Evolutionary conservation across 1,140 invertebrate species (phyloP).

Genomic region (Drosophila grimshawi): DNA sequence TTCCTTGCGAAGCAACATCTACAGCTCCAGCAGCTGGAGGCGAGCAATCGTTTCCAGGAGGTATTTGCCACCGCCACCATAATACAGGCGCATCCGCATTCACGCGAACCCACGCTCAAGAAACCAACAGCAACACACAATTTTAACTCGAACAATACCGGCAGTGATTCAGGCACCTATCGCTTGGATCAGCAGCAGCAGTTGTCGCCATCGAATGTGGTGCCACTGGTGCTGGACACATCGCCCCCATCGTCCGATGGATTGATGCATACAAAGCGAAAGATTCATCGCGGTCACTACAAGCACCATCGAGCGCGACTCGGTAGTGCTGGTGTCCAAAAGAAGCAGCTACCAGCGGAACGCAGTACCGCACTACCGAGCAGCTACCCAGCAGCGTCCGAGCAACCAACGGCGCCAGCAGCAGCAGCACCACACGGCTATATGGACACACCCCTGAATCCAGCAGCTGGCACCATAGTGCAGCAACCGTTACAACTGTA

Average conservation of each 20-base stretch:
- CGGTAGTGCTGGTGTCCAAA: constrained; percentile 31
- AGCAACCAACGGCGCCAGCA: constrained; percentile 33
- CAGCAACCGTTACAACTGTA: constrained; percentile 71
- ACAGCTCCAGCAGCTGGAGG: constrained; percentile 78
- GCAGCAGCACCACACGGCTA: constrained; percentile 61
- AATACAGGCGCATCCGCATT: constrained; percentile 73
- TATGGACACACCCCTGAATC: constrained; percentile 74
- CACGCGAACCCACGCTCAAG: constrained; percentile 56
- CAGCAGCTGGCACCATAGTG: constrained; percentile 67
- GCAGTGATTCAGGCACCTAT: constrained; percentile 4
- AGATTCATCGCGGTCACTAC: constrained; percentile 74
- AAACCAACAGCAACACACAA: constrained; percentile 35
- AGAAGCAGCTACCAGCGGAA: constrained; percentile 34
- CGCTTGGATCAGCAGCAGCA: constrained; percentile 36
- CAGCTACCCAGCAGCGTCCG: neutral
- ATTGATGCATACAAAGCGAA: constrained; percentile 61
- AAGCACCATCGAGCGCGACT: constrained; percentile 65
- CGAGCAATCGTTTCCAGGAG: constrained; percentile 79
- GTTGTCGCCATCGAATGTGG: constrained; percentile 17
- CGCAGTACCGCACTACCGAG: neutral
- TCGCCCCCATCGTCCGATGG: constrained; percentile 56
- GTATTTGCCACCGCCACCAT: constrained; percentile 81
- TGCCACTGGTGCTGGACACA: constrained; percentile 65
- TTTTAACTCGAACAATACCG: constrained; percentile 8
- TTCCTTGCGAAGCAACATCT: constrained; percentile 77